Evolutionary conservation across 37 sponge, comb jelly and placozoan species (phyloP).

Genomic region (Trichoplax adhaerens): DNA sequence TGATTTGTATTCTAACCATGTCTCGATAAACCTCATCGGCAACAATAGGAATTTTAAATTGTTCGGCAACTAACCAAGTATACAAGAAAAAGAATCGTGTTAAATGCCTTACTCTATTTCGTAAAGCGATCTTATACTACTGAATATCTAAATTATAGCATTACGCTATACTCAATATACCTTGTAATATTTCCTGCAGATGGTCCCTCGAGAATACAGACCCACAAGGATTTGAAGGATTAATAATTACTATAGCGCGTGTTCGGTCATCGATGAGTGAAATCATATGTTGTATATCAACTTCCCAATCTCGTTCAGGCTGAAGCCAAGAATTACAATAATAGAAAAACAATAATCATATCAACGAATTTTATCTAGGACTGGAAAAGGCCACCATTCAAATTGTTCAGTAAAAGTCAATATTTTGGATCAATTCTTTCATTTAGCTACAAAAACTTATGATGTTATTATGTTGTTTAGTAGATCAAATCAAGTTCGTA

Average conservation of each 20-base stretch:
- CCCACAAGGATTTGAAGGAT: conserved; percentile 95
- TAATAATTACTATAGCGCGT: conserved; percentile 52
- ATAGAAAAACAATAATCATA: too few relatives aligned
- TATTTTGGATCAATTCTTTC: too few relatives aligned
- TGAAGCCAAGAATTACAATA: conserved; percentile 3
- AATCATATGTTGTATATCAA: conserved; percentile 68
- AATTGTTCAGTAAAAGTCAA: too few relatives aligned
- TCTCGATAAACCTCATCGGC: conserved; percentile 74
- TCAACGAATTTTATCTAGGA: too few relatives aligned
- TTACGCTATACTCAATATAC: neutral
- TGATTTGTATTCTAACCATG: conserved; percentile 30
- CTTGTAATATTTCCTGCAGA: conserved; percentile 29
- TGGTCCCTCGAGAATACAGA: conserved; percentile 60
- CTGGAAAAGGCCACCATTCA: too few relatives aligned
- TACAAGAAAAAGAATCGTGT: too few relatives aligned
- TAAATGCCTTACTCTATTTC: neutral
- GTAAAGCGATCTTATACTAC: neutral
- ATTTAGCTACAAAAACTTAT: too few relatives aligned
- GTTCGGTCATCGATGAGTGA: conserved; percentile 55
- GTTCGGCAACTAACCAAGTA: conserved; percentile 31
- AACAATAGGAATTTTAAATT: conserved; percentile 51
- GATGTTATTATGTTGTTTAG: too few relatives aligned
- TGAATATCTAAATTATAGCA: neutral
- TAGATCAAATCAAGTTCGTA: too few relatives aligned
- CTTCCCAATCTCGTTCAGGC: conserved; percentile 74